Conservation (phyloP, 2,113 vertebrate species). For the western clawed frog (Xenopus tropicalis) region DNA sequence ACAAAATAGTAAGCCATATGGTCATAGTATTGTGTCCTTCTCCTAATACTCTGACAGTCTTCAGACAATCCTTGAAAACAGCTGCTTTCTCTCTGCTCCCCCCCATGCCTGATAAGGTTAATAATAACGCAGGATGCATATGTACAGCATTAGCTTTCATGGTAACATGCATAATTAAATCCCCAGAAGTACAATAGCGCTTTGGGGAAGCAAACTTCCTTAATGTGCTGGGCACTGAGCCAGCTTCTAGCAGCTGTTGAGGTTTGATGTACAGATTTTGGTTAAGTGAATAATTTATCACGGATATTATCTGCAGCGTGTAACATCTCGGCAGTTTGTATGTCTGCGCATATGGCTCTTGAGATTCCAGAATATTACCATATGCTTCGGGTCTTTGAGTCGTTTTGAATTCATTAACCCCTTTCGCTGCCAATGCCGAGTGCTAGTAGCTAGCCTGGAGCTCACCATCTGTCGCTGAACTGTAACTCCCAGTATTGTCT, state of each 20-base stretch:
- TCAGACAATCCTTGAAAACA: constrained; percentile 56
- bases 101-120: constrained; percentile 63
- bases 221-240: constrained; percentile 63
- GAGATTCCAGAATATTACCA: constrained; percentile 62
- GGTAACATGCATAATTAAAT: constrained; percentile 67
- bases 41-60: constrained; percentile 10
- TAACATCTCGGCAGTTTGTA: constrained; percentile 59
- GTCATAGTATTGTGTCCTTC: constrained; percentile 28
- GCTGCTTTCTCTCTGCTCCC: constrained; percentile 54
- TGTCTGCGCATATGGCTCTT: constrained; percentile 60
- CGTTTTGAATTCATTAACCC: constrained; percentile 53
- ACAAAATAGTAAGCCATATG: constrained; percentile 39
- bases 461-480: no score
- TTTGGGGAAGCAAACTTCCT: constrained; percentile 69
- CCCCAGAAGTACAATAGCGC: constrained; percentile 63
- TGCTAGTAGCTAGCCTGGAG: no score
- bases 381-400: constrained; percentile 65
- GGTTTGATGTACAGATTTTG: constrained; percentile 66
- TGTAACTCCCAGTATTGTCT: no score
- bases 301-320: constrained; percentile 61
- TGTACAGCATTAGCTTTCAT: constrained; percentile 65
- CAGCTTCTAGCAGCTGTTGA: constrained; percentile 63
- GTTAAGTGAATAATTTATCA: constrained; percentile 70
- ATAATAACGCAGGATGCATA: constrained; percentile 69
- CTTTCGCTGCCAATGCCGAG: neutral